Base-by-base conservation (phyloP, 1,140 invertebrate genomes). In the Caenorhabditis brenneri region DNA sequence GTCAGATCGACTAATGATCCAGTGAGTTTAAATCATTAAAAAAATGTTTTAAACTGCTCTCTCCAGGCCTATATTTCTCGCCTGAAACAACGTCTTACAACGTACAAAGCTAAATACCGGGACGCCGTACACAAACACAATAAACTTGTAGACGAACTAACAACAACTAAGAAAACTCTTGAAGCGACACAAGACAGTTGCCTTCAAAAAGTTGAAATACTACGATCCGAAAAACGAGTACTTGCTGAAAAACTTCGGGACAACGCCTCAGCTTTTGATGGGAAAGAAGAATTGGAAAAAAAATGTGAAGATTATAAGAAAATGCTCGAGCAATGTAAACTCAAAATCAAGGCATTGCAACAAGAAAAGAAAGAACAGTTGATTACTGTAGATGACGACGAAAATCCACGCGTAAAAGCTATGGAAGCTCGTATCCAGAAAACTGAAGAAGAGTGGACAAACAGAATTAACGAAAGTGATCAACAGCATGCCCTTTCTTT, bases 121-220 rank as follows among this genome's bases (percentile, higher is more conserved):
- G 81, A 65, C 12, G 42, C 74, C 6, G 60, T 55, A 12, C 39
- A 69, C 42, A 39, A 22, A 12, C 74, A 69, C 33, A 83, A 83
- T 39, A 74, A 74, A 78, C 60, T 83, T 16, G 81, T 83, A 7
- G 74, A 74, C 19, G 81, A 83, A 24, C n/a, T 74, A 2, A 74
- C 33, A n/a, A 65, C 60, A 31, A 55, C 53, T 3, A 33, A 39
- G 33, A 83, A 42, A 16, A n/a, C 78, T n/a, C 65, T 83, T 1
- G 74, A 65, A 19, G 31, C 60, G 16, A 83, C 81, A 7, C 81
- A 83, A 74, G 81, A 83, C 33, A 31, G 51, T 19, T 65, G n/a
- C 31, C 81, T 83, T 2, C 22, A 46, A 42, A 83, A 83, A 51
- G 74, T 83, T 10, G 81, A 83, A 55, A 83, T 74, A 27, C 81